Conservation (phyloP, 2,113 vertebrate species). For the Balaeniceps rex region DNA sequence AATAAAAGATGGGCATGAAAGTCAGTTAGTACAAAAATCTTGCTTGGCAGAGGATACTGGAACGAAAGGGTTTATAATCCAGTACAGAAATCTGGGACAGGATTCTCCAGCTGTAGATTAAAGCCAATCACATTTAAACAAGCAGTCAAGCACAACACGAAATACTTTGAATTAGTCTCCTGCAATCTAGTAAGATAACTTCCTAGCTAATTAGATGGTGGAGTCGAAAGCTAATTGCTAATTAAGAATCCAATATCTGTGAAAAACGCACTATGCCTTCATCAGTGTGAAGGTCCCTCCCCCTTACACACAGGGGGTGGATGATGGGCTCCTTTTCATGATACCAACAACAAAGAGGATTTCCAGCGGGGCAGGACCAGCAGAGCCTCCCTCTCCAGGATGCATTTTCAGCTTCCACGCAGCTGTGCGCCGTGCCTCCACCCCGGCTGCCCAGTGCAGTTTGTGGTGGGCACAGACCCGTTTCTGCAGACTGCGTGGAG, state of each 20-base stretch:
- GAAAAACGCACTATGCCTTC: neutral
- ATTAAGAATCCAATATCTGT: neutral
- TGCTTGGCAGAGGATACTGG: neutral
- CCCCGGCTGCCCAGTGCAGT: no score
- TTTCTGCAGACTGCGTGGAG: neutral
- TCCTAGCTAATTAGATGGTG: neutral
- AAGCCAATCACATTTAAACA: neutral
- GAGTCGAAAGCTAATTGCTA: neutral
- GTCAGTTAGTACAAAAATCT: neutral
- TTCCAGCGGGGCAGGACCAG: neutral
- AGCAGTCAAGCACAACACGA: neutral
- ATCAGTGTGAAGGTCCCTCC: neutral
- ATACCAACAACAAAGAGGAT: no score
- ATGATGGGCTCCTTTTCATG: neutral
- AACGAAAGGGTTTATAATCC: neutral
- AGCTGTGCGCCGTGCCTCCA: no score
- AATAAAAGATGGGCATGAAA: neutral
- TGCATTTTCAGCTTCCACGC: no score
- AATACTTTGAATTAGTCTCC: neutral
- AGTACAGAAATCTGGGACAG: neutral
- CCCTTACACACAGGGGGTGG: neutral
- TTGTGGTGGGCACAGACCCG: neutral
- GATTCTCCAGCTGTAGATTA: neutral
- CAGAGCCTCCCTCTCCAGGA: neutral
- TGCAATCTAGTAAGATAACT: neutral